A percentile compares a stretch with the other conserved stretches of the same genome.
Conservation (phyloP, 1,140 invertebrate species). For the Zaprionus tsacasi region DNA sequence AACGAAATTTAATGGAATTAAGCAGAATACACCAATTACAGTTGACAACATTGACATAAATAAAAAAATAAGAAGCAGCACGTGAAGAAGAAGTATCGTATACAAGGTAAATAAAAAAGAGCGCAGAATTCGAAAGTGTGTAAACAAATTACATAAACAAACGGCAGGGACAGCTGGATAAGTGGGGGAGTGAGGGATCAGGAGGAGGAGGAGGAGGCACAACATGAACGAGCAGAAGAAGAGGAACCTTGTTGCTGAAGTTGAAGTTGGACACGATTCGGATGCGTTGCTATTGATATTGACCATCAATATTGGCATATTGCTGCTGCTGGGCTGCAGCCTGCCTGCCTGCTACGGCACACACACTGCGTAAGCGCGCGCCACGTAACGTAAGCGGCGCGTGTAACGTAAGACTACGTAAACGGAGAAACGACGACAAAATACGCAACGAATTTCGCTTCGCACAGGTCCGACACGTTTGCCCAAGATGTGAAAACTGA, state of each 20-base stretch:
- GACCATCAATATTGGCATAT: conserved; percentile 69
- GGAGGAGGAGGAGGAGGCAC: neutral
- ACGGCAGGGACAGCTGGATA: conserved; percentile 40
- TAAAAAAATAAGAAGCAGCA: conserved; percentile 37
- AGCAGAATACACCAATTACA: conserved; percentile 68
- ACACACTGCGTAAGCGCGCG: neutral
- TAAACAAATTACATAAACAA: conserved; percentile 82
- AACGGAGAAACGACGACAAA: conserved; percentile 26
- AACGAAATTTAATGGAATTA: conserved; percentile 43
- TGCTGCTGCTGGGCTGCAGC: conserved; percentile 26
- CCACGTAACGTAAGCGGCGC: conserved; percentile 14
- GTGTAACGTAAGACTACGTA: conserved; percentile 55
- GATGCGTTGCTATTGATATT: conserved; percentile 55
- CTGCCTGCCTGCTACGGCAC: conserved; percentile 6
- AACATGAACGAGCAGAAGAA: neutral
- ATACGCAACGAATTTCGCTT: conserved; percentile 1
- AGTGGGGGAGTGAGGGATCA: neutral
- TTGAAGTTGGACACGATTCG: conserved; percentile 19
- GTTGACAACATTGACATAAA: conserved; percentile 64
- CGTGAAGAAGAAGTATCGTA: conserved; percentile 7
- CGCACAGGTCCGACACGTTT: conserved; percentile 71
- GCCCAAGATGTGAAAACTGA: conserved; percentile 80
- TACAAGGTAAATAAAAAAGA: conserved; percentile 48
- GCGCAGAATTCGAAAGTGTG: conserved; percentile 39
- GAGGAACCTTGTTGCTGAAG: conserved; percentile 40